Evolutionary conservation across 1,140 invertebrate species (phyloP), one percentile per base, ranked within the genome.

Genomic region (Platyscapa corneri): DNA sequence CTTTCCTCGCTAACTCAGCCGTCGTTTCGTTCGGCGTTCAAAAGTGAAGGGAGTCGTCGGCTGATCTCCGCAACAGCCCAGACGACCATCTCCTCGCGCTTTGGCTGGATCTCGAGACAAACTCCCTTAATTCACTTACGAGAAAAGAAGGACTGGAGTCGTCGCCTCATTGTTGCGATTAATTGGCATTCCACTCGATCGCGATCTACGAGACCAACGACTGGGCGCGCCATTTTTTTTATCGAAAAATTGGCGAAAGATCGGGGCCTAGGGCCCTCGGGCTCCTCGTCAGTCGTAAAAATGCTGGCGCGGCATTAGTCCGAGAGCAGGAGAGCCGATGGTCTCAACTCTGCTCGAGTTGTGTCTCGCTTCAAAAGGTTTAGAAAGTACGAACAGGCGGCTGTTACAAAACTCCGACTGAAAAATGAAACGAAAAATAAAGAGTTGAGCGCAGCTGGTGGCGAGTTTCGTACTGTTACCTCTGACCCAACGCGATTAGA

Each of bases 341-440:
- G n/a, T n/a, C n/a, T n/a, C n/a, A n/a, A 46, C 12, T 46, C 12
- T 46, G 42, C 5, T 12, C 18, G 10, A 20, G 34, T 65, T 6
- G 56, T 64, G 77, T 79, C 37, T 60, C 56, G 77, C 77, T 79
- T 34, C 34, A 79, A 65, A 79, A 79, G 32, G 14, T 82, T 82
- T 64, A 49, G 81, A 56, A 74, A 56, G 49, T 75, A 23, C 16
- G 30, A 30, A 32, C 27, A 3, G 23, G 30, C 39, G 6, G 12
- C 27, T n/a, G 37, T 46, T 27, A 42, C 39, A 42, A 74, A 74
- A 74, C 34, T 42, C 6, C 72, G 20, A 46, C 18, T 46, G 39
- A 18, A 53, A 46, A 76, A 49, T 46, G 7, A 76, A 46, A 30
- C 14, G 46, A 80, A 56, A 67, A 32, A 80, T 34, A 67, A 39